Base-by-base conservation (phyloP, 2,113 vertebrate species). In the Siphamia tubifer region DNA sequence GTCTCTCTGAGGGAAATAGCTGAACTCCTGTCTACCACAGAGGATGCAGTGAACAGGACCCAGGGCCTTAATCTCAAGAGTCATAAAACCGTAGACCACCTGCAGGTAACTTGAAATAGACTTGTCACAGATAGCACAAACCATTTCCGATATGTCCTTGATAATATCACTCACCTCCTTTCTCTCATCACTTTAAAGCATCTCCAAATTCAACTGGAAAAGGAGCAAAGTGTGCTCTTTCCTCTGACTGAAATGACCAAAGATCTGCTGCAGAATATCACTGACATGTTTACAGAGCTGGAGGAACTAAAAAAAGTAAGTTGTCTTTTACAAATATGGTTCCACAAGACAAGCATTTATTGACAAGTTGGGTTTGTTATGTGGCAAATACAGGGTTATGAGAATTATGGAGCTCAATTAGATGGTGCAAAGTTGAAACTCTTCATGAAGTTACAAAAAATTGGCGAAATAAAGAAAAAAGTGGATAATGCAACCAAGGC, bases 21-120 rank as follows among this genome's bases (percentile, higher is more conserved):
- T 5, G 25, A 53, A 16, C 60, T 61, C 15, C 38, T 90, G 34
- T 52, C 55, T 62, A 44, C 62, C 1, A 63, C 76, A 11, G 40
- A 65, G 31, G 63, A 62, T 40, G 17, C 25, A 27, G 57, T 77
- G 0, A 1, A 23, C 61, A 66, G 36, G 55, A 35, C 47, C 2
- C 36, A 19, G 17, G 45, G 7, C 6, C 39, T 67, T 3, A 82
- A 81, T 64, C 20, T 54, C 16, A 44, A 35, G 17, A 83, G 72
- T 38, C 9, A 2, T 11, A n/a, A 24, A 0, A 3, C 17, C 4
- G 42, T 84, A 6, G 53, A 71, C 28, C 17, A 69, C 11, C 64
- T 85, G 63, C 51, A 64, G 90, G 90, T 91, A 81, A 66, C 17
- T 1, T 24, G 11, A 42, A 42, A 55, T 28, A 20, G 19, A 53